Base-by-base conservation (phyloP, 2,888 invertebrate species). In the Lathronympha strigana region DNA sequence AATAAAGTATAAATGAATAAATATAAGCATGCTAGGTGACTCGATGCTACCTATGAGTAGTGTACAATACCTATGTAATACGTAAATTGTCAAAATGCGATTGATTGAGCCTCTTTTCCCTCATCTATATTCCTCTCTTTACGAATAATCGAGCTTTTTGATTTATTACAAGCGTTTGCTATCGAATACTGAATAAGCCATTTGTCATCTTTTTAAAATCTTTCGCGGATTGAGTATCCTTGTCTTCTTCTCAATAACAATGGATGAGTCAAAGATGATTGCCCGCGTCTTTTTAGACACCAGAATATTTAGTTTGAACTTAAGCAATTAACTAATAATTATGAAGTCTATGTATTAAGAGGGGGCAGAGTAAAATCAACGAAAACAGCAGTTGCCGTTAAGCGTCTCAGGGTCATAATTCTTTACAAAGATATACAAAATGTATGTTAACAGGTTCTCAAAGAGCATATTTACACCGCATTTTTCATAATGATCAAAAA, bases 171-270 rank as follows among this genome's bases (percentile, higher is more conserved):
- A 71, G 69, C 73, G 72, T 72, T 74, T 75, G 68, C 73, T 66
- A 68, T 71, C 47, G 79, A 79, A 81, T 81, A 79, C 77, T 74
- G 78, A 77, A 73, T 79, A 75, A 77, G 76, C 73, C 75, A 79
- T 80, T 80, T 78, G 80, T 80, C 78, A 80, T 77, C 72, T 76
- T 76, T 58, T 67, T 60, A 54, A 57, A 54, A 40, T 63, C 53
- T 60, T 43, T 23, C 15, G 49, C 33, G 60, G 57, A 55, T 57
- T 57, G 55, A 11, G 17, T 57, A 50, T 63, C 57, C 31, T 57
- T 43, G 50, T 50, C 33, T 23, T 23, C 36, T 55, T 63, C 63
- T 51, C 50, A 58, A 51, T 43, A 58, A 23, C 21, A 63, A 64
- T 43, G 50, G 43, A 58, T 64, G 33, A 58, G 31, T 51, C 15